Evolutionary conservation across 1,140 invertebrate genomes (phyloP), one percentile per base, ranked within the genome.

Genomic region (Dendrolimus punctatus): DNA sequence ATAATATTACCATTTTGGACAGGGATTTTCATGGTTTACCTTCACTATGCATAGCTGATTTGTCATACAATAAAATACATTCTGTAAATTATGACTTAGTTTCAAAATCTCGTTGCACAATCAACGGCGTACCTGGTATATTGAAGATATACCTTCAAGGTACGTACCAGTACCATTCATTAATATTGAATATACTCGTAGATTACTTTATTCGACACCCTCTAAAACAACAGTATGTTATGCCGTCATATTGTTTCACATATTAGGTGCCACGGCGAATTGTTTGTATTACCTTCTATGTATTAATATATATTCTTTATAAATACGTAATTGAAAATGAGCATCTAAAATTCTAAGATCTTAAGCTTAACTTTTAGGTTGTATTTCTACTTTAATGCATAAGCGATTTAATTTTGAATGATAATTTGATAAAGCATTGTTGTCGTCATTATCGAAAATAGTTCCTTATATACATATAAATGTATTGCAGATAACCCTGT

Each of bases 21-120:
- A 90, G 91, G 64, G 94, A 95, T 76, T 95, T 95, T 72, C 93
- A 94, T 59, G 93, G 93, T 2, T 85, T 95, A 49, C 94, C 94
- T 2, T 90, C 91, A 0, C 83, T 95, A 4, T 95, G 94, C 68
- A 90, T 90, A 70, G 94, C 93, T 2, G 93, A 95, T 73, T 80
- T 95, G 2, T 93, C 92, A 4, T 90, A 91, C 62, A 95, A 95
- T 71, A 88, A 90, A 53, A 95, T 95, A 58, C 83, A 89, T 40
- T 85, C 89, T 5, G 88, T 95, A 6, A 91, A 92, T 44, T 89
- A 90, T 38, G 92, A 94, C 68, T 84, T 95, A 6, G 93, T 94
- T 0, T 90, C 92, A 4, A 94, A 95, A 71, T 94, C 94, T 0
- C 89, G 90, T 60, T 95, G 94, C 74, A 91, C 89, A 45, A 90